Evolutionary conservation across 2,888 invertebrate species (phyloP), one percentile per base, ranked within the genome.

Genomic region (Cinara cedri): DNA sequence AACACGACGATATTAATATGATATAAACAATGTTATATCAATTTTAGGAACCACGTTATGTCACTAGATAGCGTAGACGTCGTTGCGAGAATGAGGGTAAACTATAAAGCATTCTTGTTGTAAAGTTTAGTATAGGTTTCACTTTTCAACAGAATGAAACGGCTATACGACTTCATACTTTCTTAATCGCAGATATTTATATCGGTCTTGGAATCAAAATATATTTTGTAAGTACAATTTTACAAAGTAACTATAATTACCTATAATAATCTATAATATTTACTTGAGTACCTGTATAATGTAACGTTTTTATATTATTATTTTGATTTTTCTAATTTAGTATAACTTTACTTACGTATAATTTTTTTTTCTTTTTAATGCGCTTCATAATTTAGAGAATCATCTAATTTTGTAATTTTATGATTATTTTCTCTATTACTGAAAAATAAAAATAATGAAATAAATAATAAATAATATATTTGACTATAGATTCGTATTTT

Each of bases 31-130:
- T 16, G n/a, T 51, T 13, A 60, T 72, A 34, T 51, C 14, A 11
- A 44, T 65, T 42, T 42, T 63, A 63, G 8, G 24, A 11, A 54
- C 42, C 16, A 44, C 24, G 60, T 19, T 51, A 21, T 65, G n/a
- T 42, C 42, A 74, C 60, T 60, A 78, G 78, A 78, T 78, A 70
- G 78, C 78, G 78, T 60, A 16, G 11, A 49, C 11, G 34, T 78
- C 60, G 66, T 60, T 14, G 14, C 44, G 13, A 44, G 24, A 21
- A 44, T 11, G 70, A 60, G 68, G 70, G 78, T 68, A 62, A 26
- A 13, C n/a, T 55, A 19, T 16, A 51, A 68, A 21, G 57, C 68
- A 70, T 19, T 60, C 68, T 68, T 70, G 60, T 60, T 62, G 49
- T 34, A 51, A 49, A 60, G 78, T 78, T 70, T 34, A 78, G 78